A percentile compares a stretch with the other conserved stretches of the same genome.
These are phyloP conservation scores for Osmoderma eremita DNA, from an alignment of 2,888 invertebrate genomes.

Conservation along the genomic window DNA sequence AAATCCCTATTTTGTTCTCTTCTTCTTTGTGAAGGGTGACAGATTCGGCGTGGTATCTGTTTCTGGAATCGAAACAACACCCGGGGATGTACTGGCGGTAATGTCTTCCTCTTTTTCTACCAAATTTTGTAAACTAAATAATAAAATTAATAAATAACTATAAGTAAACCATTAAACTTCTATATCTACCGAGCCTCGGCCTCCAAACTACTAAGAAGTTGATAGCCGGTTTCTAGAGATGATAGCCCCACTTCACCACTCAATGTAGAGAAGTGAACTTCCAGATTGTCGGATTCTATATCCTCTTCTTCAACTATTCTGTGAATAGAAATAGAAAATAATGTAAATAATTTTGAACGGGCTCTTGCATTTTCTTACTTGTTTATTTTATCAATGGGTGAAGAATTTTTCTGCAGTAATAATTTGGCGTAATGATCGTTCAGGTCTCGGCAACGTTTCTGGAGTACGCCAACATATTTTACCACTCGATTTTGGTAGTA, in stretches of 20 bases:
- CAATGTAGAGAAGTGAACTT: slow-evolving; percentile 56
- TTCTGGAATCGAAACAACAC: slow-evolving; percentile 49
- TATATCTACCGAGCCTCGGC: slow-evolving; percentile 54
- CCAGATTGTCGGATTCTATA: slow-evolving; percentile 55
- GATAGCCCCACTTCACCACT: slow-evolving; percentile 55
- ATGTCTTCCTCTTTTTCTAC: slow-evolving; percentile 52
- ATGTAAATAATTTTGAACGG: neutral
- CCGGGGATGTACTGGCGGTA: slow-evolving; percentile 48
- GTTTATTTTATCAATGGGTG: slow-evolving; percentile 52
- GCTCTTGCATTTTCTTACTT: slow-evolving; percentile 49
- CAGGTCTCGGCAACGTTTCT: slow-evolving; percentile 56
- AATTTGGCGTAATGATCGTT: slow-evolving; percentile 55
- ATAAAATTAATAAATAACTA: neutral
- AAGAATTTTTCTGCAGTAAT: slow-evolving; percentile 53
- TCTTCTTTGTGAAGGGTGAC: slow-evolving; percentile 52
- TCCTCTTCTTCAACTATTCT: slow-evolving; percentile 56
- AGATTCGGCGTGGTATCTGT: slow-evolving; percentile 46
- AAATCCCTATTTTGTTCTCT: slow-evolving; percentile 50
- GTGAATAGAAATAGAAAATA: slow-evolving; percentile 29
- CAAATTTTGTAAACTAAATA: slow-evolving; percentile 50
- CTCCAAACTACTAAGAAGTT: slow-evolving; percentile 58
- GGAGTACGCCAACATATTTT: slow-evolving; percentile 57
- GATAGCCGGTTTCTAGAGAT: slow-evolving; percentile 57
- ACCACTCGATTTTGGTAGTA: slow-evolving; percentile 67
- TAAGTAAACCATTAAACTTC: neutral